Evolutionary conservation across 1,140 invertebrate species (phyloP).

Genomic region (Papilio dardanus): DNA sequence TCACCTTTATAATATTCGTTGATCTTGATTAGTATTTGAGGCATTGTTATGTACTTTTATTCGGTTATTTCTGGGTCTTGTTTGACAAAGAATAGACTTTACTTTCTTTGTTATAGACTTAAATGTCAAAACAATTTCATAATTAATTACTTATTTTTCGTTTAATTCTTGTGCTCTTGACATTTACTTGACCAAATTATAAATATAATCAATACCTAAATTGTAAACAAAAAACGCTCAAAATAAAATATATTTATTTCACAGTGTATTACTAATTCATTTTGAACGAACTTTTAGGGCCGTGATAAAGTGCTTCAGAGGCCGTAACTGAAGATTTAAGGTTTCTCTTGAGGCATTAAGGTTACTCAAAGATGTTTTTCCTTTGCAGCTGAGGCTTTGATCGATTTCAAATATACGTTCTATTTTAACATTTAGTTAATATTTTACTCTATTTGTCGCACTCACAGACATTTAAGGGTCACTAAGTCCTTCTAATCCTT

Average conservation of each 20-base stretch:
- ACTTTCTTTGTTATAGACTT: no score
- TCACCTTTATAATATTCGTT: no score
- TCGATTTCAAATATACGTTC: neutral
- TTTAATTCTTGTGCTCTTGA: no score
- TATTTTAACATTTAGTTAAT: neutral
- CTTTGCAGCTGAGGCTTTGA: slow-evolving; percentile 17
- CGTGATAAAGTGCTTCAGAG: slow-evolving; percentile 10
- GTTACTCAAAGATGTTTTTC: slow-evolving; percentile 18
- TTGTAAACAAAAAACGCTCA: no score
- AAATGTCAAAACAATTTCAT: no score
- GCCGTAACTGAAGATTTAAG: slow-evolving; percentile 23
- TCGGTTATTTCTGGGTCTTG: neutral
- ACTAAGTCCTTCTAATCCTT: no score
- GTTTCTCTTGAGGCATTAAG: slow-evolving; percentile 20
- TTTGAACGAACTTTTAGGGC: neutral
- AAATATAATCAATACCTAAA: no score
- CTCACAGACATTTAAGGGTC: no score
- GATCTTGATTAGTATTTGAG: no score
- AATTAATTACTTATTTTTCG: no score
- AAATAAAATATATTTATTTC: neutral
- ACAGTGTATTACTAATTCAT: slow-evolving; percentile 10
- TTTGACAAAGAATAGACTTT: no score
- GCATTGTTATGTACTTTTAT: neutral
- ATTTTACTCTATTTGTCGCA: neutral
- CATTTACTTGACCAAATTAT: no score